Conservation (phyloP, 92 coral and sea anemone species). For the Virgularia gustaviana region DNA sequence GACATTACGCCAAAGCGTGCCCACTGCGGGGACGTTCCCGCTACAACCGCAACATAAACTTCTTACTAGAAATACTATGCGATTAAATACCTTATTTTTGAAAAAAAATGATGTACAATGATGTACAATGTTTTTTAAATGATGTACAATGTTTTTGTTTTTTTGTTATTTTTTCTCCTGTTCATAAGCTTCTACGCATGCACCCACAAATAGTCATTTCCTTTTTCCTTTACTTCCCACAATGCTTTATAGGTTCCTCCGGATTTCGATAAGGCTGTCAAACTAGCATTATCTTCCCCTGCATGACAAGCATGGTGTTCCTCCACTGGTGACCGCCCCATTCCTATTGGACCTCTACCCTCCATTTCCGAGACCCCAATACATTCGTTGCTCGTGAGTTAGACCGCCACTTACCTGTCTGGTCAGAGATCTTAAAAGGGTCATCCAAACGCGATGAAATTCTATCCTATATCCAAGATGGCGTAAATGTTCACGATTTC, state of each 20-base stretch:
- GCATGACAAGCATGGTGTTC: not conserved
- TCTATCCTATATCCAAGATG: conserved; percentile 45
- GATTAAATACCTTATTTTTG: not conserved
- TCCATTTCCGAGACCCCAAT: conserved; percentile 30
- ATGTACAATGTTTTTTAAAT: too few species aligned
- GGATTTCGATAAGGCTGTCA: conserved; percentile 1
- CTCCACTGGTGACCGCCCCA: conserved; percentile 1
- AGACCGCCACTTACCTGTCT: not conserved
- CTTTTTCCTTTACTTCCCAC: not conserved
- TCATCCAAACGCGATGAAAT: conserved; percentile 42
- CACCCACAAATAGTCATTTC: not conserved
- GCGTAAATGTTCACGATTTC: conserved; percentile 33
- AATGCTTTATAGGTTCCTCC: not conserved
- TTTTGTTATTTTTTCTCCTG: not conserved
- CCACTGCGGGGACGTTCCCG: not conserved
- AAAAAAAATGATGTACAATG: not conserved
- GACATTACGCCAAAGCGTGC: conserved; percentile 11
- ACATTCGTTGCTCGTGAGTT: conserved; percentile 3
- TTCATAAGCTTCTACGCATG: not conserved
- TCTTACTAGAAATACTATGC: not conserved
- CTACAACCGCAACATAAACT: too few species aligned
- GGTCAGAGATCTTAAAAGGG: conserved; percentile 43
- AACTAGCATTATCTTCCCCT: not conserved
- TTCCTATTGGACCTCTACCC: conserved; percentile 40
- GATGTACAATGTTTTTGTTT: not conserved